Evolutionary conservation across 2,113 vertebrate species (phyloP).

Genomic region (Daubentonia madagascariensis): DNA sequence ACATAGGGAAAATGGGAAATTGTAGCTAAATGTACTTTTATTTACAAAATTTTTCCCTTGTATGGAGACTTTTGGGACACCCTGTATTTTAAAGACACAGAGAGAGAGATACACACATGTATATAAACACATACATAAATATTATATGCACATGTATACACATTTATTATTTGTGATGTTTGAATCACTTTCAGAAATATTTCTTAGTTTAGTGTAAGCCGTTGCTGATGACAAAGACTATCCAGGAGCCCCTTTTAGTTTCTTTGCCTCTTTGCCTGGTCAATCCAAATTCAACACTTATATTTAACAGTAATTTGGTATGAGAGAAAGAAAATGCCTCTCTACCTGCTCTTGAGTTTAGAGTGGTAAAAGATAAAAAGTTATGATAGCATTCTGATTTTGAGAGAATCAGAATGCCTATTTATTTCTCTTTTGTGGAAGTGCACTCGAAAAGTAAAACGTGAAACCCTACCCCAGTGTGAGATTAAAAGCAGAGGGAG

Average conservation of each 20-base stretch:
- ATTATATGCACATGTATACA: not conserved
- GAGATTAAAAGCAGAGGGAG: constrained; percentile 78
- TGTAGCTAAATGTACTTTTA: no score
- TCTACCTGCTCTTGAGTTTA: constrained; percentile 29
- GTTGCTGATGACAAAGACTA: not conserved
- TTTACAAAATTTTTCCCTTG: no score
- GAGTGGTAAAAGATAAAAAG: constrained; percentile 57
- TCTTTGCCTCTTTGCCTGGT: constrained; percentile 32
- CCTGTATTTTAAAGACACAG: no score
- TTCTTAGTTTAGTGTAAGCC: not conserved
- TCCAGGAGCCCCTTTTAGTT: not conserved
- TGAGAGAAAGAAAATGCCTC: constrained; percentile 56
- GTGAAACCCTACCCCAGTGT: constrained; percentile 71
- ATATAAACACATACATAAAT: not conserved
- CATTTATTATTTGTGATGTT: not conserved
- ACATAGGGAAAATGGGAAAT: no score
- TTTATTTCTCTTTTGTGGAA: constrained; percentile 72
- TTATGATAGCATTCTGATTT: constrained; percentile 71
- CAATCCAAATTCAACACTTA: constrained; percentile 51
- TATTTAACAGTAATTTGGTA: constrained; percentile 52
- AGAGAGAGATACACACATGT: not conserved
- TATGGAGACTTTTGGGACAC: no score
- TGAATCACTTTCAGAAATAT: not conserved
- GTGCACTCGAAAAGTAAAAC: constrained; percentile 74
- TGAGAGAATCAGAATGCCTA: constrained; percentile 65